Evolutionary conservation across 2,888 invertebrate species (phyloP), one percentile per base, ranked within the genome.

Genomic region (Julus scanicus): DNA sequence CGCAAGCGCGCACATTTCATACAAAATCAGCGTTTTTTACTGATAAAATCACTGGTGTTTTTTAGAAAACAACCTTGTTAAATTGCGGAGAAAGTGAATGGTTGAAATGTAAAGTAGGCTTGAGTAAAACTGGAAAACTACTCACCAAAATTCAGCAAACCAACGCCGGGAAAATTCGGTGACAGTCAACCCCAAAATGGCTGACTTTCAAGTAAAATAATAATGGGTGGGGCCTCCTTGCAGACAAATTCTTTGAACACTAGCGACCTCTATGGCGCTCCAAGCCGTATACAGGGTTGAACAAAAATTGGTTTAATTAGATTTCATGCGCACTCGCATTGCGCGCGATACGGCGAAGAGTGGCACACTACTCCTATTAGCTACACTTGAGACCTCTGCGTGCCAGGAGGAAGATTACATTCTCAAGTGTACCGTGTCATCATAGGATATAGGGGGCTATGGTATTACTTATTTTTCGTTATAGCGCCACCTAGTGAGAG

Each of bases 111-210:
- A 15, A 71, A 71, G 5, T 71, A 71, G 6, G n/a, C 29, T 11
- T 9, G 9, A 71, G 13, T 11, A 71, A 29, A 29, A 71, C 0
- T 71, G 8, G 71, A 71, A 29, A 29, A 29, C 1, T 29, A 71
- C 71, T 71, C 71, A 71, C 71, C 71, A 29, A 71, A 71, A 71
- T 71, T 29, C 71, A 71, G 71, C 71, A 71, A 71, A 71, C 20
- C 6, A 29, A 29, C 20, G 71, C 71, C 71, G 71, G 71, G n/a
- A 71, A 29, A 71, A 71, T n/a, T 71, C n/a, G 71, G 71, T 71
- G 71, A 71, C 71, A 71, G 71, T 71, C 71, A 71, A 71, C 71
- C 71, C 71, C 71, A 71, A 71, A 71, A 71, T 71, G 71, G 71
- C 71, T 71, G 71, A 71, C 71, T 71, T 71, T 71, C 71, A 71